Evolutionary conservation across 2,113 vertebrate genomes (phyloP), one percentile per base, ranked within the genome.

Genomic region (Dromaius novaehollandiae): DNA sequence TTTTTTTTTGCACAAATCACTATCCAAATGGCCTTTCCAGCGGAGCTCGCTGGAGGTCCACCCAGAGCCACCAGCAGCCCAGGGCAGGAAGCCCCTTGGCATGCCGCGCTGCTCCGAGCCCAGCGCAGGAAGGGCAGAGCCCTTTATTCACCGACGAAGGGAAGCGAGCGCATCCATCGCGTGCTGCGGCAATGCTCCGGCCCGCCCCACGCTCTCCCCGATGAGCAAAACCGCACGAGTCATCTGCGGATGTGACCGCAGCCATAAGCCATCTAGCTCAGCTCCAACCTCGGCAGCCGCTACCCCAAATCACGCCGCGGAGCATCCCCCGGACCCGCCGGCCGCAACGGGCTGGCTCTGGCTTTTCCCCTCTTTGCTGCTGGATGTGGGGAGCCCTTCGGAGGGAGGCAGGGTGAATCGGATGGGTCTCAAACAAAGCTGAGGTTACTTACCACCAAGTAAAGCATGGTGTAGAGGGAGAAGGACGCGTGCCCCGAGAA

Each of bases 401-500:
- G 56, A 69, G n/a, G 22, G 7, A 46, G n/a, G 22, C 19, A 69
- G 70, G 19, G 70, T 66, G 53, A 38, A 17, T 19, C 48, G 44
- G 30, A n/a, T 82, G 42, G 25, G 18, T 30, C 26, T 66, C n/a
- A 73, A 42, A 36, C 11, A 78, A 86, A 48, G 65, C 13, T 7
- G 51, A 81, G 28, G 53, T 85, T 91, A 99, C 99, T 99, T 98
- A 99, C 99, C 98, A 99, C 99, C 98, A 99, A 98, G 96, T 99
- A 99, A 90, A 99, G 98, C 99, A 99, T 99, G 86, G 99, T 99
- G 92, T 98, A 99, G 98, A 99, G 99, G 50, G 99, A 99, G 98
- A 99, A 99, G 70, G 99, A 99, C 11, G 99, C 99, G 0, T 99
- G 99, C 96, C 99, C 99, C 0, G 99, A 99, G 98, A 99, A 99